phyloP scores from a whole-genome alignment of 1,140 invertebrate species.

The Dendroctonus valens region DNA sequence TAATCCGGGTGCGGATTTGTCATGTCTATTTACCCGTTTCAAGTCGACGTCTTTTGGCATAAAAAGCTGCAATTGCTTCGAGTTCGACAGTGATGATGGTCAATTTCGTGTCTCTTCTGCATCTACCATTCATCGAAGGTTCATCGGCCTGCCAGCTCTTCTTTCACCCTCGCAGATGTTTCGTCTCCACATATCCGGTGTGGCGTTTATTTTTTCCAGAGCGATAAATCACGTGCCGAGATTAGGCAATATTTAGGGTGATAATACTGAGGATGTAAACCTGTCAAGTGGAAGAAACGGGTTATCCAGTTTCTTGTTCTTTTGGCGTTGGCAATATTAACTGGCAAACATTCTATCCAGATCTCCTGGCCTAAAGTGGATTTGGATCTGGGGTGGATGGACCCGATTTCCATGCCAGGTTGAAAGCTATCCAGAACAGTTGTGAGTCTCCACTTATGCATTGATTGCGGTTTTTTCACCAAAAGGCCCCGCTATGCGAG shows the following conservation, averaged over 20 bases:
- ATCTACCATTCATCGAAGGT: constrained; percentile 21
- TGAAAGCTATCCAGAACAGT: too few species aligned
- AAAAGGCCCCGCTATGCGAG: too few species aligned
- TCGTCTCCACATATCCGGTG: constrained; percentile 30
- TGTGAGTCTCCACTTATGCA: too few species aligned
- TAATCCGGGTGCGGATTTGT: constrained; percentile 25
- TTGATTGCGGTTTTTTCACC: too few species aligned
- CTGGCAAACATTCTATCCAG: too few species aligned
- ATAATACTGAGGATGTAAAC: constrained; percentile 7
- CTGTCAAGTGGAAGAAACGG: not conserved
- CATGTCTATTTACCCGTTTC: constrained; percentile 28
- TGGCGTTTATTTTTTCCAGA: constrained; percentile 29
- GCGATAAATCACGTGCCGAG: constrained; percentile 13
- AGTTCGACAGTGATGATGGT: too few species aligned
- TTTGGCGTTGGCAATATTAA: too few species aligned
- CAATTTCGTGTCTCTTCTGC: not conserved
- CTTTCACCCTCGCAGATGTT: constrained; percentile 34
- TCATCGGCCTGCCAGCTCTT: constrained; percentile 19
- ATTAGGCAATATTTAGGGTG: constrained; percentile 20
- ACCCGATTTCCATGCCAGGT: too few species aligned
- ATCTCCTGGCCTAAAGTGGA: too few species aligned
- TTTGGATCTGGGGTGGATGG: too few species aligned
- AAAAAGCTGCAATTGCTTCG: too few species aligned
- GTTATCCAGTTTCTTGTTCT: too few species aligned
- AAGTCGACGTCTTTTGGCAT: constrained; percentile 14